These are phyloP conservation scores for Venustaconcha ellipsiformis DNA, from an alignment of 1,140 invertebrate genomes.

Conservation along the genomic window DNA sequence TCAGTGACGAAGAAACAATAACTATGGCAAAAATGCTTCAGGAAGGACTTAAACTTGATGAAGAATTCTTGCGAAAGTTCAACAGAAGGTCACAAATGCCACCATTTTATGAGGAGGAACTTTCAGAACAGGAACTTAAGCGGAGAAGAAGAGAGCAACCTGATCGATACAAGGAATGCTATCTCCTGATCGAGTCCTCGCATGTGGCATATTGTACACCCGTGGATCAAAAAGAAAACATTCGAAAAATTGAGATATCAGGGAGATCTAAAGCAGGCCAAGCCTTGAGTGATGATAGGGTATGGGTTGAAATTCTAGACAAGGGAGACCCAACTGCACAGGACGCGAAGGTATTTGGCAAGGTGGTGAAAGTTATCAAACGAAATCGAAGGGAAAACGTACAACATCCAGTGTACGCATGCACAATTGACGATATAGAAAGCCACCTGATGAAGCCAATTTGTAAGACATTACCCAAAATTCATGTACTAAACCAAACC, in stretches of 20 bases:
- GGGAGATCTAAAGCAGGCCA: constrained; percentile 57
- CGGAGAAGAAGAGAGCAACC: constrained; percentile 18
- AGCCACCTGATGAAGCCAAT: constrained; percentile 55
- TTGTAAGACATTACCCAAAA: constrained; percentile 57
- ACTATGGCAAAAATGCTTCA: constrained; percentile 4
- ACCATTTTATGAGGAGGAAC: constrained; percentile 8
- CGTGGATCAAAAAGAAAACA: constrained; percentile 18
- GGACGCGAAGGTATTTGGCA: constrained; percentile 32
- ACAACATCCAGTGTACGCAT: constrained; percentile 46
- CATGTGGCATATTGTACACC: constrained; percentile 39
- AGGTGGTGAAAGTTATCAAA: constrained; percentile 48
- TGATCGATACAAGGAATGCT: constrained; percentile 41
- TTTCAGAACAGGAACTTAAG: constrained; percentile 9
- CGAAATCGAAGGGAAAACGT: constrained; percentile 29
- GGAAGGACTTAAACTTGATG: constrained; percentile 12
- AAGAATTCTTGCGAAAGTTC: constrained; percentile 14
- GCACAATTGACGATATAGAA: constrained; percentile 46
- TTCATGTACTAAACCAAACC: constrained; percentile 41
- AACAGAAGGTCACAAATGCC: background rate
- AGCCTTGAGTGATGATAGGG: constrained; percentile 56
- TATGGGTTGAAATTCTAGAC: constrained; percentile 54
- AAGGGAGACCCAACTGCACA: constrained; percentile 6
- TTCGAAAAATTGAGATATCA: constrained; percentile 46
- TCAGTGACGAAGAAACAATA: background rate
- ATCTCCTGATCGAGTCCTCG: constrained; percentile 42